Evolutionary conservation across 1,140 invertebrate genomes (phyloP), one percentile per base, ranked within the genome.

Genomic region (Anastrepha ludens): DNA sequence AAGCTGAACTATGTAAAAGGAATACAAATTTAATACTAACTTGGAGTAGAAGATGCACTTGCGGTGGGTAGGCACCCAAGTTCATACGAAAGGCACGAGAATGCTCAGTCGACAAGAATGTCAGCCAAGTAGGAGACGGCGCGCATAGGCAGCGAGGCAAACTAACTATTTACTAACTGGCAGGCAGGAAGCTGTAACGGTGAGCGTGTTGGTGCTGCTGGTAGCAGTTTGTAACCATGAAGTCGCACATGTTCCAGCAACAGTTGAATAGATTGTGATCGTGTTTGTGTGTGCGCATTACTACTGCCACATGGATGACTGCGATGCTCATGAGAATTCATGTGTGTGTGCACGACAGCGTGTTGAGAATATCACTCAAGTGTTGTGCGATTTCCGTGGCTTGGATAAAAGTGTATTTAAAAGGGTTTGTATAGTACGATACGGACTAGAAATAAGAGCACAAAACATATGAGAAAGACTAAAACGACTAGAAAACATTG

Each of bases 161-260:
- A 55, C 50, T 11, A 29, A 29, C 29, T 29, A 29, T 29, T 11
- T 55, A 62, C 60, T 17, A 62, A 62, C 60, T 62, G 60, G n/a
- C 13, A 62, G 60, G 60, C 13, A 62, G 60, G 60, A 62, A 62
- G 60, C 60, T 17, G 60, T 62, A 62, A 62, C 60, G 13, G 60
- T 17, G n/a, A 58, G 58, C 7, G n/a, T 62, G 4, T 62, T 62
- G 60, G 1, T 9, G 60, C 60, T 62, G 60, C 60, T 62, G 15
- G 15, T 15, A n/a, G 15, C 9, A 62, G 15, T 9, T 62, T 62
- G n/a, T 13, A 9, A 62, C 60, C 60, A 62, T 62, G 9, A 62
- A 62, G 60, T 17, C 60, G 60, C 60, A 62, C 60, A 17, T 62
- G 60, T 62, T 62, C 60, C 60, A 62, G 60, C 60, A 62, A 62